Base-by-base conservation (phyloP, 1,140 invertebrate species). In the Mya arenaria region DNA sequence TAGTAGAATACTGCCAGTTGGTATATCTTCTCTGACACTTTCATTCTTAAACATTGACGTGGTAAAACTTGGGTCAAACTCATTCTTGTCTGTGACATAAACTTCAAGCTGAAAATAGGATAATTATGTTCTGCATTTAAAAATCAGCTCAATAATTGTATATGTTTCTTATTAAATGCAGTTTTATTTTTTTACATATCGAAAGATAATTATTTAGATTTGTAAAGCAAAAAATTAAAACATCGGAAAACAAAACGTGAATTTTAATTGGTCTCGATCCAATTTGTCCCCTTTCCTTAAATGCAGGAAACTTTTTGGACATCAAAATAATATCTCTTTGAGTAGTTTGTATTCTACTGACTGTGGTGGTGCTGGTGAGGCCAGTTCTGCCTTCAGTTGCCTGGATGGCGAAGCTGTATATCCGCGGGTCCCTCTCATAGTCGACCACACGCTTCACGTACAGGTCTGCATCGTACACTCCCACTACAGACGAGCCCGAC, bases 51-150 rank as follows among this genome's bases (percentile, higher is more conserved):
- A 79, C 0, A 52, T 66, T 23, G 77, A 79, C 17, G 37, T 44
- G 34, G 8, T 69, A 37, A 79, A 79, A 41, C 62, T 69, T 37
- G 77, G 77, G 0, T 10, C 34, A 69, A 58, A 69, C 23, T 79
- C 77, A 79, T 79, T 79, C n/a, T 69, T 68, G 25, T 79, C 77
- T 4, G 65, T 79, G 2, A 79, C 34, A 1, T 23, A 36, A 28
- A 75, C 60, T 17, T 4, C 13, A 25, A 37, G 39, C 72, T 75
- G n/a, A n/a, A n/a, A n/a, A n/a, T n/a, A n/a, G n/a, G n/a, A n/a
- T n/a, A n/a, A n/a, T n/a, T n/a, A n/a, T n/a, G n/a, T n/a, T n/a
- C n/a, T n/a, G n/a, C n/a, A n/a, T n/a, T n/a, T n/a, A n/a, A n/a
- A n/a, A n/a, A n/a, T n/a, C n/a, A n/a, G n/a, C n/a, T n/a, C n/a